These are phyloP conservation scores for Hydrolagus colliei DNA, from an alignment of 2,797 vertebrate species.

Conservation along the genomic window DNA sequence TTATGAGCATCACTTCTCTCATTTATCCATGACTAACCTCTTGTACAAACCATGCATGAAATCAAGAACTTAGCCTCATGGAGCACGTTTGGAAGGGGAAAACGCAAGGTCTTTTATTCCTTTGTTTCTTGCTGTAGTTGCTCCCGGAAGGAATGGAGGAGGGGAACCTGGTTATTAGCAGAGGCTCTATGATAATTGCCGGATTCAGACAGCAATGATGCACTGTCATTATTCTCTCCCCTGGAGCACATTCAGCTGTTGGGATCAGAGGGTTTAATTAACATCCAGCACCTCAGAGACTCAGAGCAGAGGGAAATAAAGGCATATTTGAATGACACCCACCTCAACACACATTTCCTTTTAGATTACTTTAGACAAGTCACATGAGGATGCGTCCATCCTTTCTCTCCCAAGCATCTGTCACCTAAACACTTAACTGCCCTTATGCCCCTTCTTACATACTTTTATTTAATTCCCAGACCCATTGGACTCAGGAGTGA, in stretches of 20 bases:
- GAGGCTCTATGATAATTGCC: background rate
- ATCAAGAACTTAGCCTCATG: background rate
- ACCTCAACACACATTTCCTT: background rate
- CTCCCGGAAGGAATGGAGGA: background rate
- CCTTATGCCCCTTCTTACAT: no score
- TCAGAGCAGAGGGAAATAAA: background rate
- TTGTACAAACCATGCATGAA: background rate
- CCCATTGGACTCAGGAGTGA: no score
- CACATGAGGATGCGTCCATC: background rate
- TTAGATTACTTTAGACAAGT: background rate
- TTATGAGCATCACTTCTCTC: background rate
- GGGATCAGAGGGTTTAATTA: background rate
- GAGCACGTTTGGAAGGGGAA: background rate
- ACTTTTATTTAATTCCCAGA: no score
- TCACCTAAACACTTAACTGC: background rate
- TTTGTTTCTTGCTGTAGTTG: background rate
- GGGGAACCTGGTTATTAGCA: background rate
- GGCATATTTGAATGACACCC: background rate
- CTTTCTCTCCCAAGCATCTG: background rate
- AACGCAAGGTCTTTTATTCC: background rate
- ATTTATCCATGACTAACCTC: background rate
- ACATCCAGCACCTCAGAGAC: background rate
- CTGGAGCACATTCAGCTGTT: background rate
- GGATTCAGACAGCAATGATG: background rate
- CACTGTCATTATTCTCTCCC: background rate